Evolutionary conservation across 2,888 invertebrate genomes (phyloP), one percentile per base, ranked within the genome.

Genomic region (Caenorhabditis becei): DNA sequence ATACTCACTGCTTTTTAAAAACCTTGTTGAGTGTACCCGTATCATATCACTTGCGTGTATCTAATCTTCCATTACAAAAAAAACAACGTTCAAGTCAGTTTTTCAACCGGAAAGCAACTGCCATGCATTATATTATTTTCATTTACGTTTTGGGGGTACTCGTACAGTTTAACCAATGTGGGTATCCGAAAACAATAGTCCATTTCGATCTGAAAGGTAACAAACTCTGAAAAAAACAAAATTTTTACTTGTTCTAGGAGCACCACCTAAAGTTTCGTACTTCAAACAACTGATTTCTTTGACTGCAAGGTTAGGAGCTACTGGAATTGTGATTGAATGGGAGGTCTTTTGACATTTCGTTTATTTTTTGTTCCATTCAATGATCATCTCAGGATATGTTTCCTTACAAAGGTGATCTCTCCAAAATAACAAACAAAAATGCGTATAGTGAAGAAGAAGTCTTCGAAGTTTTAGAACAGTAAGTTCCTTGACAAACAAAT

Each of bases 261-360:
- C 86, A 10, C 83, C 86, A 23, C 82, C 83, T 26, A 77, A 79
- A 66, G 88, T 95, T 2, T 83, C 84, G 24, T 93, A 92, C 83
- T 89, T 91, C 47, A 89, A 91, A 80, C 85, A 91, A 86, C 89
- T 95, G 0, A 93, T 95, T 65, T 94, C 91, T n/a, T 62, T 56
- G n/a, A 61, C 82, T 5, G 53, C 69, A 14, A 65, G 70, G n/a
- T 37, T 94, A 44, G 95, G 95, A n/a, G 95, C 94, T 0, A 95
- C 94, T 28, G 95, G 95, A 0, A 90, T 96, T 14, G 92, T 96
- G 7, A 93, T 96, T 49, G 96, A 96, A 90, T 96, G 96, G 91
- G 96, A 96, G 91, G 95, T 84, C n/a, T 3, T n/a, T n/a, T n/a
- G n/a, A 32, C 16, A 2, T 14, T 35, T n/a, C 24, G 10, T 47